phyloP scores from a whole-genome alignment of 2,888 invertebrate species.

The Pseudolycoriella hygida region DNA sequence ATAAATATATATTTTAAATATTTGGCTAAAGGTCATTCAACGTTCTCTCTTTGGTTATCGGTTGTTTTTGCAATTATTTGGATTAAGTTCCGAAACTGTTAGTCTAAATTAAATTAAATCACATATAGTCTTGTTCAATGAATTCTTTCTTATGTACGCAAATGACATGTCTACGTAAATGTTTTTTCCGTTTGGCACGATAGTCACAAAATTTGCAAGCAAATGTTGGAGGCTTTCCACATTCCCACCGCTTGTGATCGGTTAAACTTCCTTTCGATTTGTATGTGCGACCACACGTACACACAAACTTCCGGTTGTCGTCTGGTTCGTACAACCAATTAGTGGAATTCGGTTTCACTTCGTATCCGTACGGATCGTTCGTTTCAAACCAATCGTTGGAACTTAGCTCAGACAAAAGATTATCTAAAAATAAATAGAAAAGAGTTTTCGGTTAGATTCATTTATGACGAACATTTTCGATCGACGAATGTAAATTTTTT shows the following conservation, averaged over 20 bases:
- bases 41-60: too few species aligned
- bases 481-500: too few species aligned
- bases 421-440: neutral
- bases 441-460: too few species aligned
- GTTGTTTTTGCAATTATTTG: too few species aligned
- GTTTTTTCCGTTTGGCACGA: slow-evolving; percentile 41
- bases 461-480: too few species aligned
- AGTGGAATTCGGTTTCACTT: neutral
- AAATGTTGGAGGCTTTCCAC: slow-evolving; percentile 66
- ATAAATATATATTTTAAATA: too few species aligned
- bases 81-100: neutral
- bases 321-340: neutral
- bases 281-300: slow-evolving; percentile 62
- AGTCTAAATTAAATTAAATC: neutral
- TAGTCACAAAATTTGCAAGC: slow-evolving; percentile 64
- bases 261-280: slow-evolving; percentile 72
- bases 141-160: slow-evolving; percentile 2
- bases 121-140: neutral
- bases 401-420: neutral
- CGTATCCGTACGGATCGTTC: neutral
- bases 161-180: neutral
- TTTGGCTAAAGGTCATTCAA: too few species aligned
- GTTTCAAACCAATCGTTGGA: slow-evolving; percentile 1
- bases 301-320: neutral
- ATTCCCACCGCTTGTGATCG: slow-evolving; percentile 67